Evolutionary conservation across 1,140 invertebrate species (phyloP).

Genomic region (Zaprionus taronus): DNA sequence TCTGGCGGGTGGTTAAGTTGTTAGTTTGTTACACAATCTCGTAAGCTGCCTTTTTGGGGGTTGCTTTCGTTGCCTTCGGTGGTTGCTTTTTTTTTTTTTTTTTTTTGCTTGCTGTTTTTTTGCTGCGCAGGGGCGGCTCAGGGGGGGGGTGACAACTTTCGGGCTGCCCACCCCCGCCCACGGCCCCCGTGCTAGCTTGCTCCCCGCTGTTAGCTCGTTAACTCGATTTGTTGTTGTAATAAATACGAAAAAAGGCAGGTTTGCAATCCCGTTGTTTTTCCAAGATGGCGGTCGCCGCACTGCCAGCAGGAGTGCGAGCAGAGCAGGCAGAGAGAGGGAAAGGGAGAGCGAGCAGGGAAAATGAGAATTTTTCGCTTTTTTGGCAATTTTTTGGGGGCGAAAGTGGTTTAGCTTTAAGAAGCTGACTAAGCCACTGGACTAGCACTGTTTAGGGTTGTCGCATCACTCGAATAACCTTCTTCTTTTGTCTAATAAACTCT

Average conservation of each 20-base stretch:
- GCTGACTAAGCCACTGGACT: background rate
- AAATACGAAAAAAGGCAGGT: slow-evolving; percentile 63
- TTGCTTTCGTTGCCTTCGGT: slow-evolving; percentile 52
- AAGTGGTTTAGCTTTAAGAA: slow-evolving; percentile 9
- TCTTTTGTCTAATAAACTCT: background rate
- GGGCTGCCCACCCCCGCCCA: slow-evolving; percentile 5
- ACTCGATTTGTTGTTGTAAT: slow-evolving; percentile 77
- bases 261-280: slow-evolving; percentile 63
- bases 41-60: slow-evolving; percentile 53
- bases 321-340: background rate
- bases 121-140: background rate
- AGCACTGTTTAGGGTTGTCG: slow-evolving; percentile 6
- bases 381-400: slow-evolving; percentile 25
- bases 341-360: slow-evolving; percentile 12
- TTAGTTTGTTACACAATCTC: slow-evolving; percentile 76
- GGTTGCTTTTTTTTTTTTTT: slow-evolving; percentile 26
- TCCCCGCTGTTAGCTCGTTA: slow-evolving; percentile 78
- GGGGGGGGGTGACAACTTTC: slow-evolving; percentile 19
- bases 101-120: slow-evolving; percentile 9
- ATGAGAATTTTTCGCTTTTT: slow-evolving; percentile 35
- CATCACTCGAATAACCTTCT: background rate
- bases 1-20: slow-evolving; percentile 63
- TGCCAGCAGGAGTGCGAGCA: background rate
- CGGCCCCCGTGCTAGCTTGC: background rate
- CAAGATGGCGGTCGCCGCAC: slow-evolving; percentile 64